Conservation (phyloP, 1,140 invertebrate genomes). For the Drosophila kohkoa region DNA sequence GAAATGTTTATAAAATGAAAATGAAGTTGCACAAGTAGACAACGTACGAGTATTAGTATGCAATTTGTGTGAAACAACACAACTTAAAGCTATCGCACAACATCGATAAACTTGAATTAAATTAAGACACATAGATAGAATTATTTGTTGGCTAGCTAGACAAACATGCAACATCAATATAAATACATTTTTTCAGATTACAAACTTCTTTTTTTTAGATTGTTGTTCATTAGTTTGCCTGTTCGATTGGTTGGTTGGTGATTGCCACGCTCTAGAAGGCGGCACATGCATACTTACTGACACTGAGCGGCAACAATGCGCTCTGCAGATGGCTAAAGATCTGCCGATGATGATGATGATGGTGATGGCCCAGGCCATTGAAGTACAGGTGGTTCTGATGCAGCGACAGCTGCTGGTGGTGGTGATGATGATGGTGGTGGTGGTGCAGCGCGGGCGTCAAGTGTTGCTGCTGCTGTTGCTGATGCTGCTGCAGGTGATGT, state of each 20-base stretch:
- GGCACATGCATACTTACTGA: slow-evolving; percentile 78
- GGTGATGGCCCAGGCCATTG: slow-evolving; percentile 72
- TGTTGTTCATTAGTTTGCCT: neutral
- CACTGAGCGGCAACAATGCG: slow-evolving; percentile 79
- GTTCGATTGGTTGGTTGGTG: neutral
- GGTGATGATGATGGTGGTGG: slow-evolving; percentile 80
- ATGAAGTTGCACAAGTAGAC: slow-evolving; percentile 51
- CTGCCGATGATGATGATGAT: slow-evolving; percentile 79
- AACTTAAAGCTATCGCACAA: slow-evolving; percentile 14
- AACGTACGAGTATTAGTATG: neutral
- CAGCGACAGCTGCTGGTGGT: slow-evolving; percentile 81
- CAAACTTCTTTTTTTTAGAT: slow-evolving; percentile 19
- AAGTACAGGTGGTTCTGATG: slow-evolving; percentile 84
- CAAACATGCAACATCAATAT: slow-evolving; percentile 63
- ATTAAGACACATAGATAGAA: slow-evolving; percentile 28
- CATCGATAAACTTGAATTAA: slow-evolving; percentile 26
- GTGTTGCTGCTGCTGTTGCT: slow-evolving; percentile 65
- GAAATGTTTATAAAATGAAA: slow-evolving; percentile 83
- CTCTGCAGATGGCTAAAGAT: slow-evolving; percentile 83
- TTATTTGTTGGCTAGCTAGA: slow-evolving; percentile 26
- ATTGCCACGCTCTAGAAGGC: neutral
- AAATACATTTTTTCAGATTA: slow-evolving; percentile 10
- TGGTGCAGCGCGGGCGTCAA: slow-evolving; percentile 63
- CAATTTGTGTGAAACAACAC: neutral
- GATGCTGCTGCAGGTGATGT: slow-evolving; percentile 40